phyloP scores from a whole-genome alignment of 1,140 invertebrate species.

The Probaryconus sp. region DNA sequence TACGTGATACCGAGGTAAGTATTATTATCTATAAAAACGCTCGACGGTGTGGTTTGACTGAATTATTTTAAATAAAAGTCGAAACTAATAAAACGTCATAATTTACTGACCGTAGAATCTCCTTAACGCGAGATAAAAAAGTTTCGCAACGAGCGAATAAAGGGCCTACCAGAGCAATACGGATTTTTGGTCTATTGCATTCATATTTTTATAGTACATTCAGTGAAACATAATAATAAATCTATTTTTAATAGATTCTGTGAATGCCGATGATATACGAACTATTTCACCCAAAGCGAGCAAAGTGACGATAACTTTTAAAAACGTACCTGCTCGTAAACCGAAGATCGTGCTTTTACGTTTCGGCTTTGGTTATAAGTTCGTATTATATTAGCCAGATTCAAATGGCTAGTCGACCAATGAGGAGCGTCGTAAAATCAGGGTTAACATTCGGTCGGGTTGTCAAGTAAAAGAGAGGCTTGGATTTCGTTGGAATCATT shows the following conservation, averaged over 20 bases:
- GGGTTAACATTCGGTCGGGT: conserved; percentile 77
- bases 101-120: too few relatives aligned
- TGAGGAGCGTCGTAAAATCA: conserved; percentile 75
- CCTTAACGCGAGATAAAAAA: too few relatives aligned
- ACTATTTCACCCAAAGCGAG: conserved; percentile 72
- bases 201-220: conserved; percentile 51
- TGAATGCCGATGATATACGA: conserved; percentile 61
- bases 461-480: conserved; percentile 76
- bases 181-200: conserved; percentile 15
- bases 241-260: conserved; percentile 61
- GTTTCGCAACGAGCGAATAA: background rate
- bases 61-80: too few relatives aligned
- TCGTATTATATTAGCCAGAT: conserved; percentile 77
- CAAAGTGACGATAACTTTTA: conserved; percentile 77
- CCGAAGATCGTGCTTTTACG: conserved; percentile 70
- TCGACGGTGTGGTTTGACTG: too few relatives aligned
- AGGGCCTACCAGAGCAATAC: background rate
- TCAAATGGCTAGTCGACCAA: conserved; percentile 70
- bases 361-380: conserved; percentile 77
- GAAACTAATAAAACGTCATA: too few relatives aligned
- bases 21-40: too few relatives aligned
- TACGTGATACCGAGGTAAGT: too few relatives aligned
- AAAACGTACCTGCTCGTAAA: conserved; percentile 74
- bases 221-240: conserved; percentile 42
- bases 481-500: conserved; percentile 72